Percentiles rank a stretch among this genome's conserved stretches.
Conservation (phyloP, 2,797 vertebrate genomes). For the Glyptemys insculpta region DNA sequence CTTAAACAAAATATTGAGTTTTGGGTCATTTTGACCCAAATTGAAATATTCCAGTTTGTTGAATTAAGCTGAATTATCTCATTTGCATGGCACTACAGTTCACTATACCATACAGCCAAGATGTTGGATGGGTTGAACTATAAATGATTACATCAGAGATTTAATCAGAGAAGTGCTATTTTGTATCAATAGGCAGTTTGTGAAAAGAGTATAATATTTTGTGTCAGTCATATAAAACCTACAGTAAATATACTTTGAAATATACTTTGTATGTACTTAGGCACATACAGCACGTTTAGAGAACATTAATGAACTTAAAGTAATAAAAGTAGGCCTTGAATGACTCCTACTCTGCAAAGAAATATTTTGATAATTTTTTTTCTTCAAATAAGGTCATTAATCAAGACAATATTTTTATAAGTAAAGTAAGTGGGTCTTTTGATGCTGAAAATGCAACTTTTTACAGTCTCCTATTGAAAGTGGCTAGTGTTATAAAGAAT, state of each 20-base stretch:
- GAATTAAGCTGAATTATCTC: neutral
- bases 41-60: neutral
- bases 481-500: neutral
- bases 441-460: neutral
- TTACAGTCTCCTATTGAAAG: neutral
- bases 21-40: fast-evolving
- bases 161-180: neutral
- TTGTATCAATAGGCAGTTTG: neutral
- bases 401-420: neutral
- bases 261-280: neutral
- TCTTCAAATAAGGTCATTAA: constrained; percentile 19
- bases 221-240: neutral
- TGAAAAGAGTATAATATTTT: neutral
- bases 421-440: neutral
- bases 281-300: fast-evolving
- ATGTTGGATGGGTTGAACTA: neutral
- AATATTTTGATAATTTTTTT: constrained; percentile 36
- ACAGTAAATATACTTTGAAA: neutral
- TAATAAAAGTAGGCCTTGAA: neutral
- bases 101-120: neutral
- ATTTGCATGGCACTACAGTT: neutral
- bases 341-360: neutral
- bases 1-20: neutral
- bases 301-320: neutral
- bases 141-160: neutral